Evolutionary conservation across 2,113 vertebrate species (phyloP).

Genomic region (Chlorodrepanis virens): DNA sequence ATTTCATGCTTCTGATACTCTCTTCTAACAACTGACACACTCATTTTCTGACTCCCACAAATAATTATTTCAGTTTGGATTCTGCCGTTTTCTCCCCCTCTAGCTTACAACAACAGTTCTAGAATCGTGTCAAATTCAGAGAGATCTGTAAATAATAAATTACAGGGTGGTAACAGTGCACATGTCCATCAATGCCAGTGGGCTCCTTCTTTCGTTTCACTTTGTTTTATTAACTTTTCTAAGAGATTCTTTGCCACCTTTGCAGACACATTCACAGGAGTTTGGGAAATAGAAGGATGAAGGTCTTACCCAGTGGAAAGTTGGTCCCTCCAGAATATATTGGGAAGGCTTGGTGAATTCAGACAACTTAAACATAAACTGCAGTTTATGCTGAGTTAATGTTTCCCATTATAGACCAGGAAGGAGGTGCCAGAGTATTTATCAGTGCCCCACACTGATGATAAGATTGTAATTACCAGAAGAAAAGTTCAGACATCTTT

Average conservation of each 20-base stretch:
- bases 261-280: neutral
- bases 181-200: neutral
- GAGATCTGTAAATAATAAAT: conserved; percentile 23
- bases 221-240: neutral
- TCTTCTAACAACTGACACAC: neutral
- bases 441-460: neutral
- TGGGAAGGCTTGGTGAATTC: neutral
- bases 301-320: neutral
- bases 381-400: neutral
- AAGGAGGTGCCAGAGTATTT: neutral
- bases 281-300: neutral
- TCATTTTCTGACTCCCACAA: neutral
- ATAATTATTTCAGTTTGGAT: neutral
- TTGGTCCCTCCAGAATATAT: neutral
- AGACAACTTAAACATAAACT: neutral
- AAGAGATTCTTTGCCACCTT: neutral
- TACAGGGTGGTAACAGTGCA: neutral
- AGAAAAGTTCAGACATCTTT: neutral
- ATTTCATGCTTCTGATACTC: neutral
- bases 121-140: neutral
- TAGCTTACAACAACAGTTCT: neutral
- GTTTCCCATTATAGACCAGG: neutral
- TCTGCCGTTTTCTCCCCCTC: neutral
- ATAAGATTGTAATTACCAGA: neutral
- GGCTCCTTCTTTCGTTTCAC: neutral